Conservation (phyloP, 2,113 vertebrate genomes). For the Halichoerus grypus region DNA sequence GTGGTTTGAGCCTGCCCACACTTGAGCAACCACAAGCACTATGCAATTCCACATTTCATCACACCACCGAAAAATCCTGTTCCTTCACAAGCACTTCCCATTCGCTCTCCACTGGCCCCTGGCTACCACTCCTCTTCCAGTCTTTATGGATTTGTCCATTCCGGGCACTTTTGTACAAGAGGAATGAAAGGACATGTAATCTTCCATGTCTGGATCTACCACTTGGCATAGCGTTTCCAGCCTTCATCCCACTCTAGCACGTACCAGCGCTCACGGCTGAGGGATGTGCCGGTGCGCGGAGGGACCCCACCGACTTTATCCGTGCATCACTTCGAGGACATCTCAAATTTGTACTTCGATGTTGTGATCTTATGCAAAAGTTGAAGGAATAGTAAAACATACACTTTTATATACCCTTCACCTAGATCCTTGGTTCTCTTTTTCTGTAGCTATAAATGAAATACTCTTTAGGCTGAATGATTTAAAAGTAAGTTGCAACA, state of each 20-base stretch:
- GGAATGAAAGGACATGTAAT: fast-evolving
- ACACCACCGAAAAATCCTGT: background rate
- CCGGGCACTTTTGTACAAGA: background rate
- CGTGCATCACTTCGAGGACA: fast-evolving
- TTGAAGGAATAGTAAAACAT: background rate
- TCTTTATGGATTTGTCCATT: background rate
- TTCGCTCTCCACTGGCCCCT: fast-evolving
- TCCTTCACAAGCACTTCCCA: background rate
- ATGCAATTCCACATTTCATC: background rate
- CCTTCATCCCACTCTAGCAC: background rate
- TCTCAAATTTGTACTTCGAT: background rate
- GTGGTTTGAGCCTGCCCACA: fast-evolving
- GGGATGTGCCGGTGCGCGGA: fast-evolving
- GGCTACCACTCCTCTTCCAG: background rate
- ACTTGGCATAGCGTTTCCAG: fast-evolving
- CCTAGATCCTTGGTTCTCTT: background rate
- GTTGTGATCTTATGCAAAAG: background rate
- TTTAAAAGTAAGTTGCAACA: background rate
- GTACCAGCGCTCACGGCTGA: background rate
- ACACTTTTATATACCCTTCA: background rate
- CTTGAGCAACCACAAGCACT: fast-evolving
- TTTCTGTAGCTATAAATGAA: background rate
- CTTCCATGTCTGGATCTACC: background rate
- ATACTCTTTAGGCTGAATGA: background rate
- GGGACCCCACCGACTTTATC: fast-evolving